Evolutionary conservation across 2,888 invertebrate species (phyloP).

Genomic region (Aradus depressus): DNA sequence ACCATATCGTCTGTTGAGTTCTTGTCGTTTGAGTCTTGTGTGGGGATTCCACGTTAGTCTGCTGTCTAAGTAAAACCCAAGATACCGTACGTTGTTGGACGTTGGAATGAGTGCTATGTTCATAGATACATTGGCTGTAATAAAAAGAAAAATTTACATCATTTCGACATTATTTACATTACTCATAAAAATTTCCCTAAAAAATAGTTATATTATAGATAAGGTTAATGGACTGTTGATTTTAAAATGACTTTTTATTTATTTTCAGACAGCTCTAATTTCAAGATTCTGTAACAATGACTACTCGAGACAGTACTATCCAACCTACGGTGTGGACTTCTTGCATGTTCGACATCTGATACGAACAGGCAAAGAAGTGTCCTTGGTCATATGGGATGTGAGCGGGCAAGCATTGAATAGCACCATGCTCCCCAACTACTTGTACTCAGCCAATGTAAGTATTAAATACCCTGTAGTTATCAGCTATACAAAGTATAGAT

Average conservation of each 20-base stretch:
- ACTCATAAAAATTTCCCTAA: neutral
- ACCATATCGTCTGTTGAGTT: no score
- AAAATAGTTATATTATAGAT: neutral
- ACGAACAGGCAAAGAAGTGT: constrained; percentile 48
- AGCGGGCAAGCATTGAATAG: constrained; percentile 67
- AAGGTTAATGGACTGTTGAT: neutral
- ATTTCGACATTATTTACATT: neutral
- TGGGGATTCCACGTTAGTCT: no score
- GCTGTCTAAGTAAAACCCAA: no score
- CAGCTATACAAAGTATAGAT: no score
- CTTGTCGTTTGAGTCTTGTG: no score
- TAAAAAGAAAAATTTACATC: neutral
- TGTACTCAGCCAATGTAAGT: constrained; percentile 58
- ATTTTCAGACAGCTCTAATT: constrained; percentile 48
- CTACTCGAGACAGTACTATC: constrained; percentile 48
- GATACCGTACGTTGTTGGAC: no score
- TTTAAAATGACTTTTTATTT: constrained; percentile 3
- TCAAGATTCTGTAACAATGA: constrained; percentile 55
- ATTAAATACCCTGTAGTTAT: no score
- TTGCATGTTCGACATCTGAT: constrained; percentile 52
- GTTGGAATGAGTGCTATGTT: no score
- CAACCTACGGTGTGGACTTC: constrained; percentile 62
- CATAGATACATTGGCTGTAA: no score
- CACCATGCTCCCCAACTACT: constrained; percentile 64
- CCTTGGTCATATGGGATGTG: constrained; percentile 72